phyloP scores from a whole-genome alignment of 2,113 vertebrate species.

The Perognathus longimembris region DNA sequence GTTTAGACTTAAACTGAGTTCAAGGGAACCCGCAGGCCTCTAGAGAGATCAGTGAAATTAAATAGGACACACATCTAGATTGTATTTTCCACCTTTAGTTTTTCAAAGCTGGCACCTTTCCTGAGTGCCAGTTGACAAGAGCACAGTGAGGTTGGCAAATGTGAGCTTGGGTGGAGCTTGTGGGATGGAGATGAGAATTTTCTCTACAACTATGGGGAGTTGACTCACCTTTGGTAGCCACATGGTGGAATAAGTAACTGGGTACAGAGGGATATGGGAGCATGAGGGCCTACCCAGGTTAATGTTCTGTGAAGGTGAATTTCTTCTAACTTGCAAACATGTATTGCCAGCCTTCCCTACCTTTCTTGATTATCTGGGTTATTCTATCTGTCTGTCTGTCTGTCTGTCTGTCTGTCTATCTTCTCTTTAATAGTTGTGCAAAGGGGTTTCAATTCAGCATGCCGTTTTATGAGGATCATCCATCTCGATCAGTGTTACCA shows the following conservation, averaged over 20 bases:
- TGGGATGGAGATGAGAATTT: not conserved
- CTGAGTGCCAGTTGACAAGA: not conserved
- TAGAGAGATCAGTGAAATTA: conserved; percentile 6
- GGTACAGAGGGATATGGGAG: not conserved
- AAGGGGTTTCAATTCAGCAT: too few species aligned
- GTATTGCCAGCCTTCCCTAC: not conserved
- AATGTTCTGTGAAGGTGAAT: not conserved
- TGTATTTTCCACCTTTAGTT: not conserved
- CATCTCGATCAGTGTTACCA: too few species aligned
- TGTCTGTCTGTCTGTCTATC: too few species aligned
- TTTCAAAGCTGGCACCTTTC: not conserved
- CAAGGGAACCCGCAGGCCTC: not conserved
- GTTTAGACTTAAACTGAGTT: not conserved
- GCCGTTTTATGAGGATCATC: too few species aligned
- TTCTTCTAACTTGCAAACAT: not conserved
- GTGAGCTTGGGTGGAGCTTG: not conserved
- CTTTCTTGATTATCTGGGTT: not conserved
- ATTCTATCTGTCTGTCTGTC: too few species aligned
- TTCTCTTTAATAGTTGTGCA: too few species aligned
- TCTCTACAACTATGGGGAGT: too few species aligned
- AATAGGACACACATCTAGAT: not conserved
- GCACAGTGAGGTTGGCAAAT: not conserved
- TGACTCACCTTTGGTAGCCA: too few species aligned
- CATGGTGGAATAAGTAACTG: not conserved
- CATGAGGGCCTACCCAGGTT: not conserved